Evolutionary conservation across 2,888 invertebrate genomes (phyloP).

Genomic region (Eudasyphora cyanicolor): DNA sequence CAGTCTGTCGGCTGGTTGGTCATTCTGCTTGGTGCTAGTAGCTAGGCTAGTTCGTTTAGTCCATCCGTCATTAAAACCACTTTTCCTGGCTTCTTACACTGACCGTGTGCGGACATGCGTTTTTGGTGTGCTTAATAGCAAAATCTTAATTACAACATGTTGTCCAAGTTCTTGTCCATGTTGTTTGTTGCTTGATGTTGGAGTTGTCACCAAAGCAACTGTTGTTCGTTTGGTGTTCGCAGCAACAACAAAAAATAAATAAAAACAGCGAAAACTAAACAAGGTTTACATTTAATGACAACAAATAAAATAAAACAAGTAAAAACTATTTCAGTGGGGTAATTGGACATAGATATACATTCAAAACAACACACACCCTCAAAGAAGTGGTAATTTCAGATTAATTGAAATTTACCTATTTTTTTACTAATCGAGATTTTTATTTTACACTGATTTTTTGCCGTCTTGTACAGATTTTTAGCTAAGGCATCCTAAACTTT

Average conservation of each 20-base stretch:
- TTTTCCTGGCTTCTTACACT: constrained; percentile 44
- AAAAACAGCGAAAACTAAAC: neutral
- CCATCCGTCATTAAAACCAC: constrained; percentile 42
- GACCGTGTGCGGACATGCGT: neutral
- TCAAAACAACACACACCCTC: no score
- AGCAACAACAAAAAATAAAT: neutral
- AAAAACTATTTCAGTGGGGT: no score
- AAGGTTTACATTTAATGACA: no score
- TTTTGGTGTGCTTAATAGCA: constrained; percentile 17
- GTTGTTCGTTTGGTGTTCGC: constrained; percentile 22
- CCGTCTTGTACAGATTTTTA: no score
- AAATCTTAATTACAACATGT: constrained; percentile 58
- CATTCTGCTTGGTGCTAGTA: neutral
- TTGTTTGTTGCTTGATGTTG: neutral
- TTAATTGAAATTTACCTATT: no score
- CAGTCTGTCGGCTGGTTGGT: neutral
- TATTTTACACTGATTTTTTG: no score
- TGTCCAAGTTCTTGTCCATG: neutral
- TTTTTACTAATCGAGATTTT: no score
- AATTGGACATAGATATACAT: no score
- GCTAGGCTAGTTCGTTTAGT: neutral
- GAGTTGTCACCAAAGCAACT: neutral
- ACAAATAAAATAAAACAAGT: no score
- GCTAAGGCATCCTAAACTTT: no score
- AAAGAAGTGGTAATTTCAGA: no score